phyloP scores from a whole-genome alignment of 2,888 invertebrate species.

The Nomada fabriciana region DNA sequence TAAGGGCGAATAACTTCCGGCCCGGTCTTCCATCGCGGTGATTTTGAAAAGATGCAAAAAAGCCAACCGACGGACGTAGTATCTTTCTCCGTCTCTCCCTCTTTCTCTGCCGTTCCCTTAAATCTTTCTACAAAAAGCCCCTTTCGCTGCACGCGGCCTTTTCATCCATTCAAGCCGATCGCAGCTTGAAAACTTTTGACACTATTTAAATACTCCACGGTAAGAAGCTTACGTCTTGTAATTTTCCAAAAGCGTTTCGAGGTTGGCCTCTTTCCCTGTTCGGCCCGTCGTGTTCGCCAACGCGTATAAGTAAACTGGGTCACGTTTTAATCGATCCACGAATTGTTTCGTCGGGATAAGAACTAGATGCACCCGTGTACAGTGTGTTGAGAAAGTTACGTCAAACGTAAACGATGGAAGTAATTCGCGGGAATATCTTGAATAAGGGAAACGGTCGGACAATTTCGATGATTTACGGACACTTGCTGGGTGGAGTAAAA shows the following conservation, averaged over 20 bases:
- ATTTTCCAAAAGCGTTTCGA: conserved; percentile 33
- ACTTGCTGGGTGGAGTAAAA: conserved; percentile 53
- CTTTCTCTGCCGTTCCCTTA: conserved; percentile 12
- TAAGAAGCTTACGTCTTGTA: conserved; percentile 51
- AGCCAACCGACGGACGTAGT: conserved; percentile 18
- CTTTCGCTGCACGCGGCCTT: conserved; percentile 44
- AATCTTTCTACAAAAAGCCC: conserved; percentile 42
- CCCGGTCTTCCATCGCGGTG: conserved; percentile 12
- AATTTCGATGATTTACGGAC: conserved; percentile 56
- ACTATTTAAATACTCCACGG: conserved; percentile 50
- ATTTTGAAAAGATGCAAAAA: conserved; percentile 50
- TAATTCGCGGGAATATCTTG: conserved; percentile 8
- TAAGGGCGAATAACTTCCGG: conserved; percentile 22
- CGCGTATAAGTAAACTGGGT: neutral
- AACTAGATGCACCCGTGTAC: no score
- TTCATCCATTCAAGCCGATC: conserved; percentile 55
- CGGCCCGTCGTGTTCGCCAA: neutral
- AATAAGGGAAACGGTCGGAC: conserved; percentile 30
- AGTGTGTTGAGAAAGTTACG: neutral
- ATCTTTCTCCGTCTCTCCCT: conserved; percentile 8
- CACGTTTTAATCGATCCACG: conserved; percentile 34
- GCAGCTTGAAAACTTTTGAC: conserved; percentile 57
- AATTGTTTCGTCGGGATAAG: neutral
- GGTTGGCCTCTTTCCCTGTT: neutral
- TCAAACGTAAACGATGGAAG: neutral